phyloP scores from a whole-genome alignment of 92 coral and sea anemone species.

The Pocillopora meandrina region DNA sequence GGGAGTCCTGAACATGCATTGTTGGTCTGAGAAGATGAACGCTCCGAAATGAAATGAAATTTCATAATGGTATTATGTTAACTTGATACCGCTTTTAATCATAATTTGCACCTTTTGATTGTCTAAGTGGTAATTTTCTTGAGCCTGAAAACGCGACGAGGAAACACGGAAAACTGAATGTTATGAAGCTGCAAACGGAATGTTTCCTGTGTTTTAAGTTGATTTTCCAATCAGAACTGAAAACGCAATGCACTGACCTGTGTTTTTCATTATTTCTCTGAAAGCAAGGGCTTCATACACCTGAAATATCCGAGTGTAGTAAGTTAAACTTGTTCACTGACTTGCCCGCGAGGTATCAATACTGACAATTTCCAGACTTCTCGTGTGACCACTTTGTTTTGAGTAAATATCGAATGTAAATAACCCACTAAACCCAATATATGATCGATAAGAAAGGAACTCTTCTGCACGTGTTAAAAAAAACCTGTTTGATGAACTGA shows the following conservation, averaged over 20 bases:
- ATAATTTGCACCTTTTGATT: too few species aligned
- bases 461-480: too few species aligned
- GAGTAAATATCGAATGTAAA: neutral
- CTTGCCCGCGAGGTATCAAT: neutral
- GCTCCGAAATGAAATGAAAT: too few species aligned
- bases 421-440: neutral
- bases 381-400: neutral
- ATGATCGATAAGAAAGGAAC: too few species aligned
- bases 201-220: neutral
- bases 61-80: too few species aligned
- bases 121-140: neutral
- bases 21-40: too few species aligned
- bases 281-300: neutral
- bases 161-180: too few species aligned
- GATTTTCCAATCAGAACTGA: neutral
- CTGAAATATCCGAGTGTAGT: neutral
- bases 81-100: too few species aligned
- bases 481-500: neutral
- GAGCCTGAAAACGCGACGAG: neutral
- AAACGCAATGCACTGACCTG: neutral
- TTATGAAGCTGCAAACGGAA: neutral
- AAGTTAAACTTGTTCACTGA: neutral
- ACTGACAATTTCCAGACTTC: neutral
- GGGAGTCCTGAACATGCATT: too few species aligned
- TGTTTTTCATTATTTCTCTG: neutral